Evolutionary conservation across 2,888 invertebrate genomes (phyloP).

Genomic region (Phlogophora meticulosa): DNA sequence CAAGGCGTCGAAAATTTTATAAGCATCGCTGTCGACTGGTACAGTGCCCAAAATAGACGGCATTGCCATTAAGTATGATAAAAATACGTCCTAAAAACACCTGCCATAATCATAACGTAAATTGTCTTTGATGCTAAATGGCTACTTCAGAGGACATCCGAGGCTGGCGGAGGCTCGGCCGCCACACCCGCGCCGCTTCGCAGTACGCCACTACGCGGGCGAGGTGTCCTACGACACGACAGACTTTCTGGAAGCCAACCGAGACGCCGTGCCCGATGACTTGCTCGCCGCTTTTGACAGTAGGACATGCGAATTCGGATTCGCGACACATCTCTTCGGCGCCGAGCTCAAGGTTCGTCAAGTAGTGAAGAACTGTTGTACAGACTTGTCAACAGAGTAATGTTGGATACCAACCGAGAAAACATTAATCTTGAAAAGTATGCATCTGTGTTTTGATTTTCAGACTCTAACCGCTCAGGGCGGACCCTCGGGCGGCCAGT

Average conservation of each 20-base stretch:
- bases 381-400: not conserved
- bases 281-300: constrained; percentile 98
- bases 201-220: constrained; percentile 96
- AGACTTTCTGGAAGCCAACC: constrained; percentile 97
- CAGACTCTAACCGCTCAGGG: constrained; percentile 92
- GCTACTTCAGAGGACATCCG: constrained; percentile 93
- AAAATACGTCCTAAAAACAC: too few relatives aligned
- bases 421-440: not conserved
- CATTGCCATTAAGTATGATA: too few relatives aligned
- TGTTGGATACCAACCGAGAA: not conserved
- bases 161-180: constrained; percentile 95
- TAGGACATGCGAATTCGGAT: constrained; percentile 98
- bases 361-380: too few relatives aligned
- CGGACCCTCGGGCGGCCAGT: constrained; percentile 89
- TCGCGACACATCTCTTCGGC: constrained; percentile 98
- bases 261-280: constrained; percentile 97
- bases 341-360: constrained; percentile 94
- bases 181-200: constrained; percentile 95
- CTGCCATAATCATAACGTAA: too few relatives aligned
- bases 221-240: constrained; percentile 96
- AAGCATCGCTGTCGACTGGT: too few relatives aligned
- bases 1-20: too few relatives aligned
- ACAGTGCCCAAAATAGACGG: too few relatives aligned
- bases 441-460: not conserved
- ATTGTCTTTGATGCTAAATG: too few relatives aligned